Base-by-base conservation (phyloP, 2,888 invertebrate species). In the Drosophila pseudotakahashii region DNA sequence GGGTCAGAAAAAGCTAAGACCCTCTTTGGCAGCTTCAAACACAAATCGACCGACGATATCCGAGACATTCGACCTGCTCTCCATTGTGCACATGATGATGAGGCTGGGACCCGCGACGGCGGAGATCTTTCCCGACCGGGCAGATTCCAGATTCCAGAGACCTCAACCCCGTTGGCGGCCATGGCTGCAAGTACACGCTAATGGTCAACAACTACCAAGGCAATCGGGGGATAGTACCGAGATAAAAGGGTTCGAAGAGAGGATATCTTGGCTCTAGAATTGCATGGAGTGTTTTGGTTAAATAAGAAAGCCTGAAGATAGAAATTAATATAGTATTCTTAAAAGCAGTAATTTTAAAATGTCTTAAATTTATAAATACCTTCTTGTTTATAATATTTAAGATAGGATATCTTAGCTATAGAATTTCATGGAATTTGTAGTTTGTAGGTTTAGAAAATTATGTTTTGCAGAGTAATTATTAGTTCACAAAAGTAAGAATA, bases 81-180 rank as follows among this genome's bases (percentile, higher is more conserved):
- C 82, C 79, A 85, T 85, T 85, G 86, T 86, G 86, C 86, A 86
- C 86, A 86, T 86, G 86, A 86, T 86, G 86, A 86, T 81, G 81
- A 54, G 72, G 75, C 72, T 70, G 78, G 67, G 75, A 67, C 37
- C 59, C 39, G 50, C 78, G 80, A 41, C 66, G 64, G 64, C 51
- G 32, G 14, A 48, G 62, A 41, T 39, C n/a, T 34, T 39, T 34
- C 59, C 30, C 41, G 3, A 34, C 47, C 30, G 47, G 47, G 23
- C 30, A 66, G 42, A 60, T 47, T 48, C 34, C 34, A 26, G 26
- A 34, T 34, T 34, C 48, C 36, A 47, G 19, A 77, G 81, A 76
- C 79, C 81, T 79, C 78, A 81, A 78, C 81, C 81, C 81, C 83
- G 69, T 79, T 79, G 81, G 81, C 81, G 82, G 81, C 79, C 83